Evolutionary conservation across 2,797 vertebrate genomes (phyloP), one percentile per base, ranked within the genome.

Genomic region (Triplophysa bombifrons): DNA sequence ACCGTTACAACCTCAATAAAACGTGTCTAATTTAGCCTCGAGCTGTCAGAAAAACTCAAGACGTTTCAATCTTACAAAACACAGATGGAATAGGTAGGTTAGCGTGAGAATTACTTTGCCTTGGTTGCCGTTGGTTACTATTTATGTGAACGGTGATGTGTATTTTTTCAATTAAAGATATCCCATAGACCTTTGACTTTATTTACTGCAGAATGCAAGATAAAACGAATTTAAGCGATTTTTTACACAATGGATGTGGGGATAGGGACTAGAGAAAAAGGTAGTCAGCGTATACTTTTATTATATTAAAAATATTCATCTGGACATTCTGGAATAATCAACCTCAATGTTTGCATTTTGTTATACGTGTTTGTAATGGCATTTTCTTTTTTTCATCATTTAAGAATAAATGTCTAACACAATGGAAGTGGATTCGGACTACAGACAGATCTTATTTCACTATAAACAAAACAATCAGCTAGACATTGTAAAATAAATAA

Each of bases 61-160:
- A 68, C 14, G n/a, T 46, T 22, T 22, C 7, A 0, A 68, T 77
- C 13, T n/a, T 34, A 63, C 17, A 27, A 66, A 65, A 55, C 9
- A 44, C 14, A 25, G 46, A 30, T 3, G 19, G 22, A 55, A 55
- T 10, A 56, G 20, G 14, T 27, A 46, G 20, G 20, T 44, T 22
- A 44, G 34, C 8, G 20, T 8, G 41, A 19, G 53, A 68, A 3
- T n/a, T 16, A 48, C 12, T 20, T 38, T 48, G 41, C 53, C 55
- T 77, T 77, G 41, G 66, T 61, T 77, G 75, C 44, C 44, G 38
- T 3, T 22, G 65, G 55, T 61, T 70, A 69, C 65, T 27, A 60
- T 77, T 58, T 46, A 77, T 50, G 44, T 22, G 20, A 22, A 48
- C 22, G 53, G 56, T 46, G 17, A 2, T 13, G 22, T 63, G 25